Base-by-base conservation (phyloP, 2,888 invertebrate species). In the Ophonus ardosiacus region DNA sequence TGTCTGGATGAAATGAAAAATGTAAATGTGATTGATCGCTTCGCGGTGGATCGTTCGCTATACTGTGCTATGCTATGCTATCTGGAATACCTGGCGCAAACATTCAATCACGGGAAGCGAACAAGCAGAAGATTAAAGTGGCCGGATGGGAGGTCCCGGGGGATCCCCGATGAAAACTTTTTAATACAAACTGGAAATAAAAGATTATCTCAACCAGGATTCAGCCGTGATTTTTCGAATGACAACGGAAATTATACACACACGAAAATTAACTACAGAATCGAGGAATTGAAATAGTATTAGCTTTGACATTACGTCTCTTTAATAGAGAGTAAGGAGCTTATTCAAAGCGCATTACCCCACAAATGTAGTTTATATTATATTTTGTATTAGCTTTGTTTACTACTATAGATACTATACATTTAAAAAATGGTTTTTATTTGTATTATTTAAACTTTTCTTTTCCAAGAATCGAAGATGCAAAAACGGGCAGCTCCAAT, bases 141-240 rank as follows among this genome's bases (percentile, higher is more conserved):
- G 79, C 57, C 61, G 84, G 68, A 68, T 79, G 68, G 31, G 56
- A 38, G 38, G 51, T 15, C 79, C 85, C 85, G 51, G 51, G 43
- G 80, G 85, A 78, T 17, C 71, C 24, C 63, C 65, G 79, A n/a
- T 84, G 84, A 84, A 80, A 84, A 85, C 80, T 85, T 80, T 85
- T 80, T 71, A 79, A 85, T 85, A 79, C 68, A 80, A 85, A 85
- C 79, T 80, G 61, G 79, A 85, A 85, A 85, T 80, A 80, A 80
- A 85, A 85, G 71, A 68, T 85, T 85, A 85, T 21, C 31, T 38
- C n/a, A 24, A 40, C 80, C 61, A 15, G 80, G 79, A 84, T 83
- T 83, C 74, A 83, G 59, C 83, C 83, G 61, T 61, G 83, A 74
- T 83, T 71, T 71, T 71, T 59, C 38, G 38, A 83, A 61, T 83